phyloP scores from a whole-genome alignment of 2,888 invertebrate species.

The Conomelus anceps region DNA sequence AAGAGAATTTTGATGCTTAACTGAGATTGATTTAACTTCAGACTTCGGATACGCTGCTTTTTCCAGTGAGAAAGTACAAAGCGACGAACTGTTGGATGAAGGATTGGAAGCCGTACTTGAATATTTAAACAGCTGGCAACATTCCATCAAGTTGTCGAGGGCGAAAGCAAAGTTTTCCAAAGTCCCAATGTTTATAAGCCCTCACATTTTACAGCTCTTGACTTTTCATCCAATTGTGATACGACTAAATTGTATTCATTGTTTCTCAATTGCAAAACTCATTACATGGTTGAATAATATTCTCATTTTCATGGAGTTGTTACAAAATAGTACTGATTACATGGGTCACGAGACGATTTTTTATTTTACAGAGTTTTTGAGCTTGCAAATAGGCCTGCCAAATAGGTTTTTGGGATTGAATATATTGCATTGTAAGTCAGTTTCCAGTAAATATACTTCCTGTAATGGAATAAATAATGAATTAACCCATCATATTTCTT shows the following conservation, averaged over 20 bases:
- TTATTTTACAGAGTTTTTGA: no score
- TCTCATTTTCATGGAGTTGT: neutral
- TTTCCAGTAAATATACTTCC: no score
- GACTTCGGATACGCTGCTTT: neutral
- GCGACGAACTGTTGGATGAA: neutral
- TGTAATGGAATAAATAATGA: no score
- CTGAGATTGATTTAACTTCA: no score
- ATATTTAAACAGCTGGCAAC: neutral
- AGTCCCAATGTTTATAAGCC: neutral
- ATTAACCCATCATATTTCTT: no score
- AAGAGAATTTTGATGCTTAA: neutral
- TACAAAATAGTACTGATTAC: neutral
- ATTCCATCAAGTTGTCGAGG: neutral
- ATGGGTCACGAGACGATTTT: no score
- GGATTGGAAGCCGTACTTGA: neutral
- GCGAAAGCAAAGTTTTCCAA: neutral
- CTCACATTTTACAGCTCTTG: neutral
- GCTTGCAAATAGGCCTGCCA: no score
- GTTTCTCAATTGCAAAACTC: neutral
- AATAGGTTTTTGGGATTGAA: no score
- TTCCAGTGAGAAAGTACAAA: neutral
- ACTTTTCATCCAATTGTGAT: neutral
- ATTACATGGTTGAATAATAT: neutral
- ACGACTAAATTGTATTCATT: neutral
- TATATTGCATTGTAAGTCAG: no score